Evolutionary conservation across 2,113 vertebrate genomes (phyloP), one percentile per base, ranked within the genome.

Genomic region (Suricata suricatta): DNA sequence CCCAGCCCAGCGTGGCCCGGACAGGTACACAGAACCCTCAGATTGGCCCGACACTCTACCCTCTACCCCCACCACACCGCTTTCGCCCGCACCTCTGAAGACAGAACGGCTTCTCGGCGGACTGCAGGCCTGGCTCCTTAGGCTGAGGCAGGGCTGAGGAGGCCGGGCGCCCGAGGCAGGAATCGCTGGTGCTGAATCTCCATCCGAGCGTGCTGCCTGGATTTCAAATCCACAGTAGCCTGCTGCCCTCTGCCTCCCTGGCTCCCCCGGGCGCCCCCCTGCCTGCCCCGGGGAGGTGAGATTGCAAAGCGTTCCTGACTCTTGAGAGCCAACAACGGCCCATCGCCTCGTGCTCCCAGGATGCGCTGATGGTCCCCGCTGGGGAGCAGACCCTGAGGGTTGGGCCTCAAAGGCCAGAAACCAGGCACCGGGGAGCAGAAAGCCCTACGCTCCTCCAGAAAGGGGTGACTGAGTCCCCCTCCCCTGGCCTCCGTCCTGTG

Each of bases 381-480:
- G 2, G 93, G 95, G 95, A 95, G 96, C 63, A 35, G 93, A 96
- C 98, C 98, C 98, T 88, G 97, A 97, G 82, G 96, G 74, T 90
- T 80, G 88, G 97, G 98, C 98, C 98, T 98, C 25, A 95, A 98
- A 98, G 98, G 98, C 97, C 98, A 82, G 96, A 98, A 97, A 95
- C 93, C 77, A 97, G 97, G 98, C 98, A 95, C 96, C 8, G 47
- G 97, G 98, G 98, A 98, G 95, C 57, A 96, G 97, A 96, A 98
- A 41, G 98, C 96, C 98, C 98, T 98, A 98, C 98, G 98, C 97
- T 88, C 95, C 95, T 98, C 98, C 98, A 94, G 97, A 98, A 97
- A 97, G 98, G 97, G 98, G 95, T 5, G 3, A 90, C 95, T 33
- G 95, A 90, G 21, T 71, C 88, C 93, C 89, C 68, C 95, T 81